phyloP scores from a whole-genome alignment of 2,888 invertebrate species.

The Watsonalla binaria region DNA sequence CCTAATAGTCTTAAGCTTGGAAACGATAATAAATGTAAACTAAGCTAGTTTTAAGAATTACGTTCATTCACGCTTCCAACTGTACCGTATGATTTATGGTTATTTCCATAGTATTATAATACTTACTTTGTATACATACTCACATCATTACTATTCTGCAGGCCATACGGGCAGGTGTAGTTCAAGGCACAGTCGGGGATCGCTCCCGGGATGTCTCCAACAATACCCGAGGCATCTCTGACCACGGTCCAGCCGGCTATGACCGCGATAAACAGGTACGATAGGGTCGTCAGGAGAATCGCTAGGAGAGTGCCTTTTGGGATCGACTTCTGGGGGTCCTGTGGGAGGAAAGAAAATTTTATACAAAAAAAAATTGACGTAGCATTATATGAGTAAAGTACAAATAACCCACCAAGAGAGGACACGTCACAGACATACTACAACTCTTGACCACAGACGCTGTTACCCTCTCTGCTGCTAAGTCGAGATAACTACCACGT shows the following conservation, averaged over 20 bases:
- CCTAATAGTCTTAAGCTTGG: too few relatives aligned
- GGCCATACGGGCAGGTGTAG: slow-evolving; percentile 82
- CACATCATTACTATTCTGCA: slow-evolving; percentile 89
- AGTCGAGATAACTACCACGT: too few relatives aligned
- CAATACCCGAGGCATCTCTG: slow-evolving; percentile 88
- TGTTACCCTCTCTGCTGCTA: too few relatives aligned
- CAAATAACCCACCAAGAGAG: too few relatives aligned
- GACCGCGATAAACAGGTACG: slow-evolving; percentile 91
- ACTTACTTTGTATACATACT: slow-evolving; percentile 20
- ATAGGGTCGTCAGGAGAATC: slow-evolving; percentile 90
- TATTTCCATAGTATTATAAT: not conserved
- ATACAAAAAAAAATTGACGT: not conserved
- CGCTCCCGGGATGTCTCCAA: slow-evolving; percentile 76
- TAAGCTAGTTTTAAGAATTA: not conserved
- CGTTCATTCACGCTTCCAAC: not conserved
- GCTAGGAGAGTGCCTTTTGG: slow-evolving; percentile 96
- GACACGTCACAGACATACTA: too few relatives aligned
- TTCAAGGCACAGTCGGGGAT: slow-evolving; percentile 74
- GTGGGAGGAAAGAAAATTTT: slow-evolving; percentile 7
- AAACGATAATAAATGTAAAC: too few relatives aligned
- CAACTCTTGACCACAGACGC: too few relatives aligned
- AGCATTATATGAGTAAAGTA: not conserved
- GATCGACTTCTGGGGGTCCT: slow-evolving; percentile 93
- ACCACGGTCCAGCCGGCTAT: slow-evolving; percentile 86
- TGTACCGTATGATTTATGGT: not conserved